These are phyloP conservation scores for Coracias cyanogaster DNA, from an alignment of 2,797 vertebrate genomes.

Conservation along the genomic window DNA sequence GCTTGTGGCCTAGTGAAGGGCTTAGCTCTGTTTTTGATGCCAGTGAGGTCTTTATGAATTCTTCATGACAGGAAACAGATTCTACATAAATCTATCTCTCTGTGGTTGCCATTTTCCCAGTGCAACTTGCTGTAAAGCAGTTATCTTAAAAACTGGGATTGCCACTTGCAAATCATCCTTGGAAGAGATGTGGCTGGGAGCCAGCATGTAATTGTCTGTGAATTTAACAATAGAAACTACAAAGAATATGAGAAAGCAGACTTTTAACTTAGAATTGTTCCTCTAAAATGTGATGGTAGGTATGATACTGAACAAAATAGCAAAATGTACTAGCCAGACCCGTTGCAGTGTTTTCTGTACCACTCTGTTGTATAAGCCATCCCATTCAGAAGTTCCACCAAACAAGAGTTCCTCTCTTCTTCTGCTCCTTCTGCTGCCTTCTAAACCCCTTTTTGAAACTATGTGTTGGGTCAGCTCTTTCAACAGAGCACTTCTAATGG, in stretches of 20 bases:
- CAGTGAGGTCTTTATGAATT: background rate
- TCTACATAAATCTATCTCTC: background rate
- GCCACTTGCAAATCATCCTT: background rate
- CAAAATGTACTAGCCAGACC: background rate
- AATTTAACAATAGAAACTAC: background rate
- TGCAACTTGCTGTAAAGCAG: background rate
- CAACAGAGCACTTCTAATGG: background rate
- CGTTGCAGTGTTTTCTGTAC: background rate
- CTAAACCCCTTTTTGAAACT: background rate
- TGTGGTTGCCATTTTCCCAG: background rate
- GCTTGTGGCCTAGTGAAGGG: background rate
- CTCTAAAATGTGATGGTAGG: background rate
- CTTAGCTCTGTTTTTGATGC: background rate
- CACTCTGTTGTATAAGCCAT: background rate
- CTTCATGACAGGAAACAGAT: background rate
- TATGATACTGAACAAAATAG: background rate
- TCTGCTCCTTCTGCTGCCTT: background rate
- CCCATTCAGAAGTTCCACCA: background rate
- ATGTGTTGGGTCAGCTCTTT: background rate
- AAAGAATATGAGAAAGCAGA: background rate
- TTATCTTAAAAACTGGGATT: background rate
- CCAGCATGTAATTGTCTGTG: background rate
- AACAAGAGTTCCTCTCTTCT: background rate
- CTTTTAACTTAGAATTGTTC: background rate
- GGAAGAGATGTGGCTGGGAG: background rate